Conservation (phyloP, 1,140 invertebrate genomes). For the Theocolax elegans region DNA sequence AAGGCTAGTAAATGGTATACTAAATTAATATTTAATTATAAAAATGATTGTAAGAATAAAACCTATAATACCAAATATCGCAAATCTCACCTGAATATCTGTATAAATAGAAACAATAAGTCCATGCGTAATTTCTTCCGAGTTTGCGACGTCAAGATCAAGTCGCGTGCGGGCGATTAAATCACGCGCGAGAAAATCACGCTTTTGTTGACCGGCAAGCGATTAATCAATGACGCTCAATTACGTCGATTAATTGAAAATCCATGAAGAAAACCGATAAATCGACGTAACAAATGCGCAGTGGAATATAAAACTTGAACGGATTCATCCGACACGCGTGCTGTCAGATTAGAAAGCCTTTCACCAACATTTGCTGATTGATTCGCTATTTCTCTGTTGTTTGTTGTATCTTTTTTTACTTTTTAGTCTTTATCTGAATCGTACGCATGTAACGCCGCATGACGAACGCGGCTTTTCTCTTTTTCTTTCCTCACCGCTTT, state of each 20-base stretch:
- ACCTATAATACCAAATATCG: no score
- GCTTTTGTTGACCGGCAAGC: neutral
- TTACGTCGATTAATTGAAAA: slow-evolving; percentile 27
- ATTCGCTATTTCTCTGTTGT: neutral
- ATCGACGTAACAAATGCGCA: neutral
- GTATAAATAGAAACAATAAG: no score
- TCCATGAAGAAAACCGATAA: slow-evolving; percentile 2
- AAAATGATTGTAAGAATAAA: no score
- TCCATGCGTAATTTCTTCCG: no score
- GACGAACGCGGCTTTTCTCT: neutral
- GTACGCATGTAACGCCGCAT: neutral
- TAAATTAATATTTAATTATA: no score
- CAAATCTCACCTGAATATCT: no score
- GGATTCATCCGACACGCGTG: neutral
- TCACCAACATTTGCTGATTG: slow-evolving; percentile 11
- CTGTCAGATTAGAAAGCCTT: slow-evolving; percentile 34
- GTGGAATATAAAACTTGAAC: neutral
- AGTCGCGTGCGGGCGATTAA: slow-evolving; percentile 22
- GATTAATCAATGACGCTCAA: slow-evolving; percentile 34
- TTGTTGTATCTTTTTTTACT: neutral
- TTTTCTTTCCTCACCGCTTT: neutral
- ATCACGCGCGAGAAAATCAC: neutral
- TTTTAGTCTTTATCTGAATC: neutral
- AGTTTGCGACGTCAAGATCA: neutral
- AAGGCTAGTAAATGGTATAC: no score